Conservation (phyloP, 2,797 vertebrate species). For the Parauchenoglanis punctatus region DNA sequence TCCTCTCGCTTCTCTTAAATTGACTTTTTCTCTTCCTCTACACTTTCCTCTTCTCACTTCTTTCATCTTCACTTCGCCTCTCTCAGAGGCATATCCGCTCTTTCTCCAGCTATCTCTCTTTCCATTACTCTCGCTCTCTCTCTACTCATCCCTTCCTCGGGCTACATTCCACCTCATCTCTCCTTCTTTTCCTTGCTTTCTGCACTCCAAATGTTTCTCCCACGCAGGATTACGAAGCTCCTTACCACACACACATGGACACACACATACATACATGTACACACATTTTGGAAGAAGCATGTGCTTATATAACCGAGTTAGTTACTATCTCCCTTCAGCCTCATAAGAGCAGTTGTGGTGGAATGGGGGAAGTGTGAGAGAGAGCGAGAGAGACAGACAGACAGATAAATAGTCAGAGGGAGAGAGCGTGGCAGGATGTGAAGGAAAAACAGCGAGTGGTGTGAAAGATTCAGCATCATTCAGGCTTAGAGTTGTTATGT, state of each 20-base stretch:
- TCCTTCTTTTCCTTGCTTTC: conserved; percentile 31
- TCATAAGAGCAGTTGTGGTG: conserved; percentile 19
- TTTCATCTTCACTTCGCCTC: conserved; percentile 12
- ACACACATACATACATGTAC: conserved; percentile 20
- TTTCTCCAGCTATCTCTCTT: conserved; percentile 19
- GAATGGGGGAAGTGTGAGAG: conserved; percentile 7
- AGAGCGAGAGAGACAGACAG: conserved; percentile 12
- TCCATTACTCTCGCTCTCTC: conserved; percentile 18
- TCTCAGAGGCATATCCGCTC: conserved; percentile 8
- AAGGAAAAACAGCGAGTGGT: background rate
- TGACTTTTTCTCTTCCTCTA: conserved; percentile 17
- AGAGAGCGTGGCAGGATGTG: background rate
- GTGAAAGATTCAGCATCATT: conserved; percentile 12
- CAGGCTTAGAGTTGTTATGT: background rate
- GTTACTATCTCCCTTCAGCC: conserved; percentile 34
- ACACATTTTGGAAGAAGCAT: conserved; percentile 29
- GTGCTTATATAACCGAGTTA: conserved; percentile 41
- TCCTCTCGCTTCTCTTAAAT: background rate
- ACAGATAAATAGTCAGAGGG: background rate
- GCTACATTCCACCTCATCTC: conserved; percentile 46
- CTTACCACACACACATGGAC: conserved; percentile 31
- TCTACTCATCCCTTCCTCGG: conserved; percentile 26
- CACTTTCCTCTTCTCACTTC: background rate
- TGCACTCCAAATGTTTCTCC: conserved; percentile 50
- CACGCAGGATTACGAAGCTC: conserved; percentile 51